A percentile compares a stretch with the other conserved stretches of the same genome.
Conservation (phyloP, 2,888 invertebrate genomes). For the Antheraea assamensis region DNA sequence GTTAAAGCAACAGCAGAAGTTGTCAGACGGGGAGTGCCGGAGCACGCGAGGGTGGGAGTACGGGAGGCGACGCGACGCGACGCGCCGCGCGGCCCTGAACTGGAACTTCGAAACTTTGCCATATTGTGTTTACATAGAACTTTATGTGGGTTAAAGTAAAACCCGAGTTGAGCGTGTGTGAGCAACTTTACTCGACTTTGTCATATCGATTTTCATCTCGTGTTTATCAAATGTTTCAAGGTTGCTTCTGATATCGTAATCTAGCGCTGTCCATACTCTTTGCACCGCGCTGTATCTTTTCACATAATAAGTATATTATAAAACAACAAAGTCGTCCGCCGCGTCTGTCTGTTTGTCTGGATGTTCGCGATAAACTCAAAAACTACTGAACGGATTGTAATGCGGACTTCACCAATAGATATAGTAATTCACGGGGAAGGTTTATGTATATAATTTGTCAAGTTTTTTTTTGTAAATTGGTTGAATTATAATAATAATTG, state of each 20-base stretch:
- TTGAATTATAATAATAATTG: no score
- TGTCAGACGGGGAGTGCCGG: constrained; percentile 30
- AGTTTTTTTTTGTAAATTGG: no score
- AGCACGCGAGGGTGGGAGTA: constrained; percentile 33
- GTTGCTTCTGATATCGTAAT: constrained; percentile 44
- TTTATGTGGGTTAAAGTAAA: constrained; percentile 83
- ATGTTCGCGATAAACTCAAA: no score
- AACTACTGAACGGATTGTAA: no score
- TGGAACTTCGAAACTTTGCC: constrained; percentile 77
- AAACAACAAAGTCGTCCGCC: no score
- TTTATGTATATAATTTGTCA: no score
- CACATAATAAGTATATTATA: background rate
- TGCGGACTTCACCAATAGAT: no score
- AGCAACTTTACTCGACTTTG: constrained; percentile 74
- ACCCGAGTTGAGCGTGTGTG: constrained; percentile 79
- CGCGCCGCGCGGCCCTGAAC: constrained; percentile 77
- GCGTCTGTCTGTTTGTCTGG: no score
- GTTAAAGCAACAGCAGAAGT: constrained; percentile 31
- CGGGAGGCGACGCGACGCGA: constrained; percentile 47
- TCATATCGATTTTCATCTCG: constrained; percentile 79
- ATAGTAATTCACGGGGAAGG: no score
- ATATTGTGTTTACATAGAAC: constrained; percentile 83
- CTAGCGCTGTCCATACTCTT: background rate
- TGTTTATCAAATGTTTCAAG: constrained; percentile 78
- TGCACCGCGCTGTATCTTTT: background rate